Base-by-base conservation (phyloP, 2,113 vertebrate species). In the Plestiodon gilberti region DNA sequence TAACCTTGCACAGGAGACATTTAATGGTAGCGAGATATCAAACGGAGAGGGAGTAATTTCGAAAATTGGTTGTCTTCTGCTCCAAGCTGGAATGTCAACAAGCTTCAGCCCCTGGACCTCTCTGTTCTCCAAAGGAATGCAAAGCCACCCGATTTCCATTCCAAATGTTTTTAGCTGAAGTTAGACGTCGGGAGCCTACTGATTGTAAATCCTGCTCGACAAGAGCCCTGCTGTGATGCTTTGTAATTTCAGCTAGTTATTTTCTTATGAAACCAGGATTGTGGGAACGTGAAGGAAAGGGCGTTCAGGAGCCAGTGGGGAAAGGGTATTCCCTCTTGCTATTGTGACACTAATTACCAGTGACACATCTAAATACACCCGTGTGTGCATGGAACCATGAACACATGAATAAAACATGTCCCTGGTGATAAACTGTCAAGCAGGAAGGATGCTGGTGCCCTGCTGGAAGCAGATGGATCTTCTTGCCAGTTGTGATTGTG, bases 271-370 rank as follows among this genome's bases (percentile, higher is more conserved):
- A 70, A 52, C 23, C n/a, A 70, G 55, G 81, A 69, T 61, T 87
- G 85, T 67, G 52, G 52, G 77, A 81, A 82, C 23, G 23, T 25
- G 84, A 65, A 83, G 61, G 62, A 33, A 74, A 64, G 77, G 17
- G 80, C 87, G 76, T 83, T 30, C 25, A 48, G 11, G 62, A 67
- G 8, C 11, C 3, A 75, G 40, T 23, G 14, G 64, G 55, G 81
- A 85, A 89, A 64, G 17, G 38, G n/a, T 43, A 33, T 73, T 84
- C 74, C 61, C 81, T 84, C 80, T 87, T 67, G 89, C 74, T 85
- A 76, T 59, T 18, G 67, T 92, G 91, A 94, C 1, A 6, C 84
- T 93, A 93, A 92, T 95, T 89, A 83, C 64, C 73, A 86, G 77
- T 88, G 88, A 88, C 88, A 90, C 67, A 82, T 90, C 82, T 89